Base-by-base conservation (phyloP, 1,140 invertebrate genomes). In the Lordiphosa mommai region DNA sequence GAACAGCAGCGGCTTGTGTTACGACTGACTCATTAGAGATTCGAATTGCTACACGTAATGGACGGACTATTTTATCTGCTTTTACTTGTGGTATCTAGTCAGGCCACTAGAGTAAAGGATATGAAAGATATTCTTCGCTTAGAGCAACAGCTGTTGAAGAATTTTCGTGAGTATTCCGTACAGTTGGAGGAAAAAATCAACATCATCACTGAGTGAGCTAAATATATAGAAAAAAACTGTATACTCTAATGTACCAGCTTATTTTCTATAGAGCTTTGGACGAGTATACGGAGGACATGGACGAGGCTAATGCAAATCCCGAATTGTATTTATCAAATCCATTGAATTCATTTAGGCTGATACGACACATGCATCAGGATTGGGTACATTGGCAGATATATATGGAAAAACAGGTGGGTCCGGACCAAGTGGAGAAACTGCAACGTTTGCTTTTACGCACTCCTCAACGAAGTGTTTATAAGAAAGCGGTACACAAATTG, bases 251-350 rank as follows among this genome's bases (percentile, higher is more conserved):
- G 0, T n/a, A 20, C 0, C 10, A 8, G 0, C 7, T 16, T 2
- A 16, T 27, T 32, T 36, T 14, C 5, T 37, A 7, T 10, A 72
- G 72, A 13, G 72, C 70, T 1, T 5, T 80, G 0, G 4, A 13
- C 1, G 70, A 79, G 10, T 79, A 79, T 7, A 33, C 92, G 91
- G 32, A 94, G 96, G 90, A 94, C 96, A 88, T 94, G 44, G 90
- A 91, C 49, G 90, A 89, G 27, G 94, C 97, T 73, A 94, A 96
- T 79, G 88, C 92, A 8, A 91, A 92, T 73, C 95, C 96, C 0
- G 92, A 80, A n/a, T 16, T 60, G 5, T 87, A 69, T 38, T 10
- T 85, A 2, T 43, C 74, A 1, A 85, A 85, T 46, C 74, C 85
- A 0, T n/a, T 77, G 0, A 76, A 71, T 32, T 33, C 58, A 32